Evolutionary conservation across 2,888 invertebrate species (phyloP), one percentile per base, ranked within the genome.

Genomic region (Parasteatoda lunata): DNA sequence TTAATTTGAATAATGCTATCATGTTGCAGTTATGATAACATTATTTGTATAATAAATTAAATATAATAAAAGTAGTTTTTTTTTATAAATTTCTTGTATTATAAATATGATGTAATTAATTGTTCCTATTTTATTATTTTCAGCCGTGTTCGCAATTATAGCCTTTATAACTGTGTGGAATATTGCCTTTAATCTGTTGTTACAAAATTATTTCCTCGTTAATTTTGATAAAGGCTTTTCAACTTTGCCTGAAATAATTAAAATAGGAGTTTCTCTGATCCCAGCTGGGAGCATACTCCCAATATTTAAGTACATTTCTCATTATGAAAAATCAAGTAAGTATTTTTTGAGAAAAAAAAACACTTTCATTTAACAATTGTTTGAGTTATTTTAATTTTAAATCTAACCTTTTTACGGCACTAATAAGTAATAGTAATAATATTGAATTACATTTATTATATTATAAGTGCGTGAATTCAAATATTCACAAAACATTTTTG

Each of bases 281-380:
- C 84, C 84, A 13, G 51, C 79, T 64, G 84, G 84, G 5, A 15
- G 73, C 8, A 59, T 84, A 45, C 51, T 70, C 11, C 54, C 79
- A 9, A 45, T 70, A 5, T 79, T 79, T 76, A 45, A 30, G 30
- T 49, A 79, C 6, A 70, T 79, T 3, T 75, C 75, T 8, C 47
- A 54, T 30, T 79, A 68, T 65, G 84, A 84, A 79, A 45, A 52
- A 11, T 76, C 8, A 64, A 79, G 84, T 79, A 76, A 75, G 84
- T 84, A 59, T 11, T 7, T 59, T 59, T 59, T 54, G 2, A 3
- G 13, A 54, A 54, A 59, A 13, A 59, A 59, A 8, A 59, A 0
- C 1, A 6, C 59, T 30, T 30, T 30, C 30, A 30, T 30, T 30
- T 30, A 30, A 30, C 30, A 30, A 30, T 30, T 30, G 30, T 30